Percentiles rank a stretch among this genome's conserved stretches.
These are phyloP conservation scores for Ruditapes philippinarum DNA, from an alignment of 1,140 invertebrate genomes.

Conservation along the genomic window DNA sequence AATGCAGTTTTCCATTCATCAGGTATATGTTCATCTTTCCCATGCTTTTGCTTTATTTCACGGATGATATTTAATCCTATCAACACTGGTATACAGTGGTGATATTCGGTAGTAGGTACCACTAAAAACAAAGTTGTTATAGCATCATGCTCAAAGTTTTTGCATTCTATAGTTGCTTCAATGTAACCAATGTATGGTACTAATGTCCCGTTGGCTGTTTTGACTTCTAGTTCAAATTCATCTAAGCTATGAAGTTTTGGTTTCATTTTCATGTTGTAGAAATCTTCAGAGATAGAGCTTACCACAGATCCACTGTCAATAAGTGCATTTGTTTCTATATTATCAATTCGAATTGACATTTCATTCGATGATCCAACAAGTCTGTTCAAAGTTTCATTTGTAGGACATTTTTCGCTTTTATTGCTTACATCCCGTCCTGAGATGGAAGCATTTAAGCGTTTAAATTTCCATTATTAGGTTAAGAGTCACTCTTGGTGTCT, in stretches of 20 bases:
- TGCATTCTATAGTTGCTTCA: neutral
- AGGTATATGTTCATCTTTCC: no score
- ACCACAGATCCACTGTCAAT: slow-evolving; percentile 16
- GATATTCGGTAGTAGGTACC: neutral
- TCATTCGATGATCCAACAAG: no score
- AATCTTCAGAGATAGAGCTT: neutral
- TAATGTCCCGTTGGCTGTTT: no score
- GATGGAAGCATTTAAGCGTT: neutral
- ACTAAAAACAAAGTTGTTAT: neutral
- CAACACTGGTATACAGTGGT: neutral
- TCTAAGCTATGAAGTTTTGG: neutral
- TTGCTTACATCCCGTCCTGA: no score
- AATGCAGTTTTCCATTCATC: no score
- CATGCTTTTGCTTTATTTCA: no score
- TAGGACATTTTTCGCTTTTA: neutral
- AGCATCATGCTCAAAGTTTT: neutral
- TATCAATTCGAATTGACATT: neutral
- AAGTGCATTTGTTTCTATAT: neutral
- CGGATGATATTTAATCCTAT: neutral
- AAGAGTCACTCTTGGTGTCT: no score
- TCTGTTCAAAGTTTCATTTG: no score
- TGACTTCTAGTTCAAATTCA: neutral
- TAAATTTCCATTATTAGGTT: no score
- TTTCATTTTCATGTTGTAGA: neutral
- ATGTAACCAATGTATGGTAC: no score